Base-by-base conservation (phyloP, 2,113 vertebrate genomes). In the Hydropotes inermis region DNA sequence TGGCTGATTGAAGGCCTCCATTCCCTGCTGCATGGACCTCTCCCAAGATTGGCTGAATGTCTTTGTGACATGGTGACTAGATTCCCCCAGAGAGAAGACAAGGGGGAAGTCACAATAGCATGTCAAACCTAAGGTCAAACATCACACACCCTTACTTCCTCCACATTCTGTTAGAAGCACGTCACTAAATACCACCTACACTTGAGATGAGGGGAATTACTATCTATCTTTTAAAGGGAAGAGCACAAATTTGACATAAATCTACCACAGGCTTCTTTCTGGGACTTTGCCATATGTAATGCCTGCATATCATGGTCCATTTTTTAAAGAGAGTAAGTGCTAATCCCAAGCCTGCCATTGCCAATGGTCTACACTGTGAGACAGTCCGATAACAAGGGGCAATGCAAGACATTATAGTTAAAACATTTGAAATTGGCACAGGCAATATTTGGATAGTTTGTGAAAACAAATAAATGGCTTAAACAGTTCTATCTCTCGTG, bases 401-500 rank as follows among this genome's bases (percentile, higher is more conserved):
- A 74, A 50, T 21, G n/a, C 10, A 33, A 36, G 19, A 7, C 52
- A n/a, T 23, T 30, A 1, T 16, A 52, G 19, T n/a, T 89, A 94
- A 57, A 14, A 45, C 13, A 13, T 50, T 78, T 92, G 39, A 94
- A 95, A 86, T 83, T 17, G 45, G 27, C 47, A 89, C 47, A 92
- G 74, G 50, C 25, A 87, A 95, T 78, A 79, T 78, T 15, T 27
- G 9, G 13, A 90, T 4, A 78, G 67, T 79, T 36, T 60, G 50
- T 67, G 54, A 94, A 97, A 91, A 96, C 84, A 89, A 88, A 17
- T 58, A 89, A 60, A 3, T 28, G 43, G 1, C 36, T 43, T 96
- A 55, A 92, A 90, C 39, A 92, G 57, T 81, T 43, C 1, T 47
- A 6, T 6, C 14, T 70, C 57, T 70, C 30, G 5, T 16, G 58